phyloP scores from a whole-genome alignment of 2,113 vertebrate genomes.

The Callipepla californica region DNA sequence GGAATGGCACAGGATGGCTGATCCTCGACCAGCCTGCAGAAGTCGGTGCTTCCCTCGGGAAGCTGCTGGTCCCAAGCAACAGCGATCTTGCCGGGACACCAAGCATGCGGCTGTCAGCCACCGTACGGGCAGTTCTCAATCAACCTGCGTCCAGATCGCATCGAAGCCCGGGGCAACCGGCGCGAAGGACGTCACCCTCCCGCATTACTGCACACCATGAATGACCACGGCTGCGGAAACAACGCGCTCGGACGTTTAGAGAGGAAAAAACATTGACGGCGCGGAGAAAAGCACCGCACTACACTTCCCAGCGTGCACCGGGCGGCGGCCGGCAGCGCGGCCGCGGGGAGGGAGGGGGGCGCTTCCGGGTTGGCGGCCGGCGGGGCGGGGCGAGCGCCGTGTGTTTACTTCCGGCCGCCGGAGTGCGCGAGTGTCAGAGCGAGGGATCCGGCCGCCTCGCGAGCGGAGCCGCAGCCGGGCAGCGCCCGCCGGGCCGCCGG shows the following conservation, averaged over 20 bases:
- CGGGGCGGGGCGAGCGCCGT: constrained; percentile 5
- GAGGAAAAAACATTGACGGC: rapidly evolving
- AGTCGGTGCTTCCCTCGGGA: neutral
- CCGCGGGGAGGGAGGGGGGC: neutral
- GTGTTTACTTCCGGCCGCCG: constrained; percentile 90
- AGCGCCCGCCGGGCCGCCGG: neutral
- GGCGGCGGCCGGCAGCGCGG: neutral
- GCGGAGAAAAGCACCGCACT: neutral
- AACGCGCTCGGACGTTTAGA: rapidly evolving
- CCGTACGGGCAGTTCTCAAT: neutral
- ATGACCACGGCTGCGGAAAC: neutral
- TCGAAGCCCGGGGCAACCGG: rapidly evolving
- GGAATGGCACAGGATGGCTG: rapidly evolving
- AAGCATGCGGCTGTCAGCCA: rapidly evolving
- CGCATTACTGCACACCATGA: neutral
- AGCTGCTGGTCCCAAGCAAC: rapidly evolving
- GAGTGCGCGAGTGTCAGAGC: constrained; percentile 72
- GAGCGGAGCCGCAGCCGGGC: neutral
- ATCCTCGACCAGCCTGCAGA: neutral
- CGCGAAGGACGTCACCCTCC: neutral
- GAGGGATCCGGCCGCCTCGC: neutral
- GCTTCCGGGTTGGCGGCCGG: constrained; percentile 40
- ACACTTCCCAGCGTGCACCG: neutral
- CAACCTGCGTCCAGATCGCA: rapidly evolving
- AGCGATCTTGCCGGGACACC: no score